Percentiles rank a stretch among this genome's conserved stretches.
Evolutionary conservation across 2,113 vertebrate species (phyloP).

Genomic region (Edolisoma coerulescens): DNA sequence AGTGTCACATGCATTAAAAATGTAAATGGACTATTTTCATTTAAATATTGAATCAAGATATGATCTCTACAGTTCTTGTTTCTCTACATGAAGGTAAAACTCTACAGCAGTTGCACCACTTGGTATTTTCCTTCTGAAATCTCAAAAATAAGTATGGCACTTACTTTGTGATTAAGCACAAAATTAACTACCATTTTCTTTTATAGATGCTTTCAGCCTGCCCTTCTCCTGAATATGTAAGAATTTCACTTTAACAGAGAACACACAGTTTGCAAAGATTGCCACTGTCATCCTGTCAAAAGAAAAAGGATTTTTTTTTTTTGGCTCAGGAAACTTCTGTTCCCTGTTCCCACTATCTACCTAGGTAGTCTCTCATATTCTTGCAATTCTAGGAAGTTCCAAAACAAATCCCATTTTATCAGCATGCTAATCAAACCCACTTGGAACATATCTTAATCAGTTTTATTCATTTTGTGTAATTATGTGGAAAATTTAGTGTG

Average conservation of each 20-base stretch:
- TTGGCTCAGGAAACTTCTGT: background rate
- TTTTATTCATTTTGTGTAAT: background rate
- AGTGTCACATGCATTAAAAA: background rate
- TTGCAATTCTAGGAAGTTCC: background rate
- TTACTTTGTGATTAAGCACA: constrained; percentile 77
- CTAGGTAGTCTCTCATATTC: background rate
- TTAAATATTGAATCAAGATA: background rate
- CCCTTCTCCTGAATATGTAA: constrained; percentile 69
- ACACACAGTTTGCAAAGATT: constrained; percentile 72
- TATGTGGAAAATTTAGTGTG: background rate
- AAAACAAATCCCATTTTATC: background rate
- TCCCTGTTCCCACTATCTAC: background rate
- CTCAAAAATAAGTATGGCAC: background rate
- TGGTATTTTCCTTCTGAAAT: background rate
- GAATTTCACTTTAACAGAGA: constrained; percentile 77
- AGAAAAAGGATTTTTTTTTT: background rate
- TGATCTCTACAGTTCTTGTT: background rate
- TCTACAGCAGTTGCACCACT: background rate
- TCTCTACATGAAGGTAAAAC: background rate
- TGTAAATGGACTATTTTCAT: background rate
- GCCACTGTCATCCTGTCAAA: constrained; percentile 57
- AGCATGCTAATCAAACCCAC: background rate
- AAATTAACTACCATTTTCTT: constrained; percentile 74
- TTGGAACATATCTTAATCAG: background rate
- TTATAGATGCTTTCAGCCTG: constrained; percentile 67